Conservation (phyloP, 2,113 vertebrate species). For the Aspiorhynchus laticeps region DNA sequence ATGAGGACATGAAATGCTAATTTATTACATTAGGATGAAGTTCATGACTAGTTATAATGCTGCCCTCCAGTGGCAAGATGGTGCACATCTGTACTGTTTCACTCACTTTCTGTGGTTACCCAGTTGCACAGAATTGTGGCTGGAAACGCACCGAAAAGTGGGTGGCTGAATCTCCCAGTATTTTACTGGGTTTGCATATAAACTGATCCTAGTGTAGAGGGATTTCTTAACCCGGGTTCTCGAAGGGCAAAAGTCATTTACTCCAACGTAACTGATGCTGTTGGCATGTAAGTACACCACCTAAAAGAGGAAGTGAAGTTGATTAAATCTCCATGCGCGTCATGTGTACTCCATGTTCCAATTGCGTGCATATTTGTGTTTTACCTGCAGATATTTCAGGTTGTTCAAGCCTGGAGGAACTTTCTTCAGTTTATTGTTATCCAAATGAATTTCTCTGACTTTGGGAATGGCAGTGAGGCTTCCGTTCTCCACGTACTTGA, state of each 20-base stretch:
- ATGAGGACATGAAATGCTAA: neutral
- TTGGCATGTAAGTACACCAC: conserved; percentile 94
- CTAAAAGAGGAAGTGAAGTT: conserved; percentile 67
- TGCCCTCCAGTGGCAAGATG: conserved; percentile 49
- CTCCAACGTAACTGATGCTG: conserved; percentile 86
- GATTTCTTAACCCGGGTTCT: conserved; percentile 82
- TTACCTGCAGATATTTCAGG: conserved; percentile 92
- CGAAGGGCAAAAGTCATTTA: conserved; percentile 92
- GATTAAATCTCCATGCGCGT: neutral
- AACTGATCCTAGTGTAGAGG: conserved; percentile 89
- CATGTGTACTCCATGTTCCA: neutral
- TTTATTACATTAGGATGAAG: conserved; percentile 24
- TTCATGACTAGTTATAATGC: conserved; percentile 36
- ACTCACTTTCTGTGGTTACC: conserved; percentile 82
- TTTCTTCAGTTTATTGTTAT: conserved; percentile 91
- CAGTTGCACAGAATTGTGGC: conserved; percentile 87
- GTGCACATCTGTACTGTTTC: neutral
- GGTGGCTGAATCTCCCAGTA: conserved; percentile 92
- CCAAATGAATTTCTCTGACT: conserved; percentile 90
- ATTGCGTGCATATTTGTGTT: neutral
- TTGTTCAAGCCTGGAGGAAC: conserved; percentile 85
- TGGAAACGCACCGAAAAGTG: conserved; percentile 89
- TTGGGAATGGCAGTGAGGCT: conserved; percentile 84
- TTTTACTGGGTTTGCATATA: conserved; percentile 93
- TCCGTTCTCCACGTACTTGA: conserved; percentile 93